Evolutionary conservation across 2,113 vertebrate species (phyloP).

Genomic region (Antigone vipio): DNA sequence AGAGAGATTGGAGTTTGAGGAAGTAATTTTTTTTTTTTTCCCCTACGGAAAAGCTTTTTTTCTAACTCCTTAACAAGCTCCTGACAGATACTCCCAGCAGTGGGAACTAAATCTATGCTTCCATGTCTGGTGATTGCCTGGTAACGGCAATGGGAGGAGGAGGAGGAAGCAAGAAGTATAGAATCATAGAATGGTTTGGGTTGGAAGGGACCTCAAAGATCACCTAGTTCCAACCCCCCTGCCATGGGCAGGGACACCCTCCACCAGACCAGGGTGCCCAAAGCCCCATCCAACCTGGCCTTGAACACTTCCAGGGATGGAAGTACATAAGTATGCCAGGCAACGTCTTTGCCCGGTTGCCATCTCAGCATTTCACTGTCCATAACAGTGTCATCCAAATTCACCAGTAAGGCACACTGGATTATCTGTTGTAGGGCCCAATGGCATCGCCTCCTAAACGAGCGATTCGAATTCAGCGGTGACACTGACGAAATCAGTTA

Average conservation of each 20-base stretch:
- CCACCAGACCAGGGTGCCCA: no score
- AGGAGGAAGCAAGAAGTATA: neutral
- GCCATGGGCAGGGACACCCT: no score
- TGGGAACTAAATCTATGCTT: neutral
- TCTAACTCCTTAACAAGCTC: neutral
- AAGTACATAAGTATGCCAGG: neutral
- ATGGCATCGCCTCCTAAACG: neutral
- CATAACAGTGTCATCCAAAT: neutral
- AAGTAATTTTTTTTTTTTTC: neutral
- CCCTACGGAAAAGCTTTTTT: neutral
- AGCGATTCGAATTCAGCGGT: neutral
- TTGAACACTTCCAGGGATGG: no score
- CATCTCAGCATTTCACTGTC: neutral
- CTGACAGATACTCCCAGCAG: neutral
- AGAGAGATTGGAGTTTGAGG: neutral
- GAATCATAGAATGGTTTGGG: no score
- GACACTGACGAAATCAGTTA: neutral
- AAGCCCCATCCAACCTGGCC: no score
- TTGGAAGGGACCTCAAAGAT: no score
- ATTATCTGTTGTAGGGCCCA: neutral
- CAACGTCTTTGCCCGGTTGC: fast-evolving
- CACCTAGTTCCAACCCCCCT: no score
- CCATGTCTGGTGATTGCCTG: neutral
- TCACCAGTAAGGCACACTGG: no score
- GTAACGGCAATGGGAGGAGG: neutral